Evolutionary conservation across 2,113 vertebrate species (phyloP).

Genomic region (Arothron firmamentum): DNA sequence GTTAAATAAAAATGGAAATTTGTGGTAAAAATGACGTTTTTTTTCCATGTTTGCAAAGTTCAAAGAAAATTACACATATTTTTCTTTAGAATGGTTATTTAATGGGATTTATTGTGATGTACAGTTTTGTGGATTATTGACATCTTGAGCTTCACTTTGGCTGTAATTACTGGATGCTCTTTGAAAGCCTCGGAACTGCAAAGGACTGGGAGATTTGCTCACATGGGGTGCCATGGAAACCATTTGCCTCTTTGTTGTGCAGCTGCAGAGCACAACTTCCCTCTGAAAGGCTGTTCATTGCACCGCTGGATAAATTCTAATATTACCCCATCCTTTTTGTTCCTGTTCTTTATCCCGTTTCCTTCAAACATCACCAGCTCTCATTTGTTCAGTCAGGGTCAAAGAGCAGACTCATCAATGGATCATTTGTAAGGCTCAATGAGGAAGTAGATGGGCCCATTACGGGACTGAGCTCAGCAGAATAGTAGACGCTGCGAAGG

Average conservation of each 20-base stretch:
- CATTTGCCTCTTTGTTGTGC: conserved; percentile 69
- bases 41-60: no score
- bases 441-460: conserved; percentile 31
- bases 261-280: conserved; percentile 61
- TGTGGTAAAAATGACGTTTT: no score
- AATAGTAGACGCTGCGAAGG: conserved; percentile 26
- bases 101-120: not conserved
- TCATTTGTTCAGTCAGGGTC: conserved; percentile 47
- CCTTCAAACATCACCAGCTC: conserved; percentile 26
- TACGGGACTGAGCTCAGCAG: conserved; percentile 41
- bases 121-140: conserved; percentile 12
- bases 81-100: no score
- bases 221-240: conserved; percentile 67
- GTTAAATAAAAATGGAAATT: no score
- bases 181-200: conserved; percentile 49
- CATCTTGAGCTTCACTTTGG: conserved; percentile 48
- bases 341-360: conserved; percentile 39
- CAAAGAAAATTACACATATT: no score
- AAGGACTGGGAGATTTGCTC: conserved; percentile 49
- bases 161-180: conserved; percentile 55
- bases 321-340: conserved; percentile 51
- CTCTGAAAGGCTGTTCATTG: conserved; percentile 66
- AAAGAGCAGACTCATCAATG: conserved; percentile 65
- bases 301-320: conserved; percentile 67
- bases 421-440: conserved; percentile 57